Conservation (phyloP, 2,113 vertebrate genomes). For the Catharus minimus region DNA sequence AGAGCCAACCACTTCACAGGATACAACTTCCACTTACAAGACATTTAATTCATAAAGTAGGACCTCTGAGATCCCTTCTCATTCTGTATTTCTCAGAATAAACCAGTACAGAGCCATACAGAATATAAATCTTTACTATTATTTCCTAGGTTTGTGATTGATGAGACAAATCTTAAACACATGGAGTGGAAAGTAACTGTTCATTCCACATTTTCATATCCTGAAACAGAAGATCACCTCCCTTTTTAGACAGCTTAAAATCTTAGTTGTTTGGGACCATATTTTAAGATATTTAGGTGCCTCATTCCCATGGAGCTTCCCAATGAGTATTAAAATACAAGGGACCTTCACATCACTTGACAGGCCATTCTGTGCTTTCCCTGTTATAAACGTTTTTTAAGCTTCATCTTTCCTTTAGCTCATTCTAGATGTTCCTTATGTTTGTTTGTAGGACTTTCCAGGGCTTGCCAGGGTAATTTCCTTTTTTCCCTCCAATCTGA, state of each 20-base stretch:
- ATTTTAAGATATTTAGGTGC: neutral
- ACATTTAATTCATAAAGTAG: neutral
- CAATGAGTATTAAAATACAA: slow-evolving; percentile 10
- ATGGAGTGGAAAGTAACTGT: neutral
- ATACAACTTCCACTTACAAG: neutral
- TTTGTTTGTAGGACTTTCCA: neutral
- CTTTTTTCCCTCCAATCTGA: neutral
- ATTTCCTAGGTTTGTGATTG: neutral
- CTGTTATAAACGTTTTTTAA: neutral
- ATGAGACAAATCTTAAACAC: neutral
- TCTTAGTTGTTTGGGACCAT: neutral
- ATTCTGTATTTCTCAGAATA: neutral
- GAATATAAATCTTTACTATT: neutral
- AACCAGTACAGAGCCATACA: rapidly evolving
- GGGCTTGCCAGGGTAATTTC: neutral
- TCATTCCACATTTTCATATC: neutral
- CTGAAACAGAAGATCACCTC: neutral
- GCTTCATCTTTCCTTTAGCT: neutral
- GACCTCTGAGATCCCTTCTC: neutral
- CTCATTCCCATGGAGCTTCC: neutral
- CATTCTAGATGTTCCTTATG: neutral
- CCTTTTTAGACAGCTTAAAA: neutral
- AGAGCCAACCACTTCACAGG: neutral
- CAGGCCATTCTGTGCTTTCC: neutral
- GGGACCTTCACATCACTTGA: neutral